Percentiles rank a stretch among this genome's conserved stretches.
These are phyloP conservation scores for Philopedon plagiatum DNA, from an alignment of 2,888 invertebrate genomes.

Conservation along the genomic window DNA sequence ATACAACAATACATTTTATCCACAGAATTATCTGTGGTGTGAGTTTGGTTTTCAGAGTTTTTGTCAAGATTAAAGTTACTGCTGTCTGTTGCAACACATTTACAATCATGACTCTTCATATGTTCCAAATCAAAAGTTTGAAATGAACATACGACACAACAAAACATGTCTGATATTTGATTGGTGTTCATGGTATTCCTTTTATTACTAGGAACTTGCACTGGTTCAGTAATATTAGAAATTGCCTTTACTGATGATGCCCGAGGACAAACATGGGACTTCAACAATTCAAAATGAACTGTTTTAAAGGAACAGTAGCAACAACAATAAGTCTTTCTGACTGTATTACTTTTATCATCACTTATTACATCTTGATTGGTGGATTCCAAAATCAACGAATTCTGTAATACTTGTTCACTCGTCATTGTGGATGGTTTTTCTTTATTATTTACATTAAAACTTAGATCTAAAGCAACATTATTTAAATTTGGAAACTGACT, in stretches of 20 bases:
- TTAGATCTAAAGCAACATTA: conserved; percentile 10
- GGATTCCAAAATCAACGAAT: not conserved
- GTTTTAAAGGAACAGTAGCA: conserved; percentile 1
- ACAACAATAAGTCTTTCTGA: not conserved
- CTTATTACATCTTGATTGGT: not conserved
- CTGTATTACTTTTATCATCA: not conserved
- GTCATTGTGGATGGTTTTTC: not conserved
- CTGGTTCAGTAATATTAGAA: not conserved
- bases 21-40: too few species aligned
- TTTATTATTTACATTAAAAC: not conserved
- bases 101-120: not conserved
- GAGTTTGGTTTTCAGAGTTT: too few species aligned
- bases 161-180: not conserved
- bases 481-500: too few species aligned
- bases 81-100: too few species aligned
- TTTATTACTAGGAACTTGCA: not conserved
- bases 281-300: not conserved
- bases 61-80: too few species aligned
- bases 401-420: not conserved
- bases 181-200: not conserved
- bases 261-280: not conserved
- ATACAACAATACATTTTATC: not conserved
- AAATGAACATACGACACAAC: not conserved
- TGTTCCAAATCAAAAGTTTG: not conserved
- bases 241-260: too few species aligned